Evolutionary conservation across 2,888 invertebrate species (phyloP), one percentile per base, ranked within the genome.

Genomic region (Dasypolia templi): DNA sequence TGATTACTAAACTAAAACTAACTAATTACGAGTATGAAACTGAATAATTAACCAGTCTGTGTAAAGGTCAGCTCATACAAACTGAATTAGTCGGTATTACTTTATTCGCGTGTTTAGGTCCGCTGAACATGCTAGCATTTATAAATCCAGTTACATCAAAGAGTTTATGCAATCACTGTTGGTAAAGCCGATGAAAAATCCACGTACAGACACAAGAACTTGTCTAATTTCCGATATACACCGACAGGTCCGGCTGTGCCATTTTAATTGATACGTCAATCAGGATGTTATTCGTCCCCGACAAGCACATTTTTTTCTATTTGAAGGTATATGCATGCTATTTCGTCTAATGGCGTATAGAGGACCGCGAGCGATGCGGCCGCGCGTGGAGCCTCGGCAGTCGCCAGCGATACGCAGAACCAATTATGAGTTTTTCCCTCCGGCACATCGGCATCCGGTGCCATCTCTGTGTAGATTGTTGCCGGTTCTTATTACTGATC

Each of bases 361-460:
- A 74, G 79, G 65, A 64, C 69, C 65, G 44, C 62, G 55, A 67
- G 63, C 73, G 65, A 73, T 66, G 63, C 59, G 63, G 70, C 64
- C 75, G 81, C 69, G 62, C 49, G 71, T 78, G 78, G 68, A 74
- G 63, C 51, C 77, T 76, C 67, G 51, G 79, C 83, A 87, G 79
- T 74, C 73, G 55, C 77, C 84, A 88, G 82, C 85, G 87, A 87
- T 93, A 92, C 92, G 88, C 85, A 91, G 93, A 94, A 94, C 87
- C 93, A 92, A 93, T 94, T 94, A 94, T 88, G 87, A 88, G 89
- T 93, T 94, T 94, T 93, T 92, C 90, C 91, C 90, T 87, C 76
- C 78, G 89, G 91, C 89, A 85, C 86, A 87, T 89, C 84, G 89
- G 91, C 91, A 91, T 94, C 93, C 93, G 92, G 91, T 89, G 87